Conservation (phyloP, 2,113 vertebrate genomes). For the Echinops telfairi region DNA sequence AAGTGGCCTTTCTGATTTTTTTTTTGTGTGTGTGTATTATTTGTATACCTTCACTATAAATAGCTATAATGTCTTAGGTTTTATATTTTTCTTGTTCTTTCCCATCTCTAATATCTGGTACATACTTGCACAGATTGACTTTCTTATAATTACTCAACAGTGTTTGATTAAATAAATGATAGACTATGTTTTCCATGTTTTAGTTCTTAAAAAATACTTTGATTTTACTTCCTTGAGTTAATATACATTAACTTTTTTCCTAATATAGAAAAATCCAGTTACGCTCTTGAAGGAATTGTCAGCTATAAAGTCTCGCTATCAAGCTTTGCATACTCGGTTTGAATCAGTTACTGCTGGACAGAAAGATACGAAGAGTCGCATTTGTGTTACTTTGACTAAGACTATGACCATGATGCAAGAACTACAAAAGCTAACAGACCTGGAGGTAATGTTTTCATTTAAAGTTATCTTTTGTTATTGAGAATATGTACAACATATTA, state of each 20-base stretch:
- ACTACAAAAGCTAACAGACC: constrained; percentile 85
- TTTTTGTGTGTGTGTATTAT: neutral
- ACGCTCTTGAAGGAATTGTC: constrained; percentile 91
- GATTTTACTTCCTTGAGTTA: constrained; percentile 20
- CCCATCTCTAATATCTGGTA: too few species aligned
- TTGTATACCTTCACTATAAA: neutral
- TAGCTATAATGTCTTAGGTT: neutral
- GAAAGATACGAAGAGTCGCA: constrained; percentile 88
- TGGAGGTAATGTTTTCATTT: constrained; percentile 87
- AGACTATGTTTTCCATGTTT: neutral
- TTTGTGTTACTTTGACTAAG: constrained; percentile 86
- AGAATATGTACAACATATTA: too few species aligned
- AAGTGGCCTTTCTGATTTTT: constrained; percentile 36
- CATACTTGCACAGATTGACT: too few species aligned
- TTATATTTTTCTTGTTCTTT: too few species aligned
- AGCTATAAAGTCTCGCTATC: constrained; percentile 90
- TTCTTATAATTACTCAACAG: too few species aligned
- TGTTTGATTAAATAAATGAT: too few species aligned
- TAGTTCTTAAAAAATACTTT: neutral
- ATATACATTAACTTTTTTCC: constrained; percentile 56
- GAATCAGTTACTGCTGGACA: constrained; percentile 88
- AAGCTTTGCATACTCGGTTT: constrained; percentile 87
- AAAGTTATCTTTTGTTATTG: too few species aligned
- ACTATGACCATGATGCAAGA: constrained; percentile 86
- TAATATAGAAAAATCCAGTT: constrained; percentile 90